These are phyloP conservation scores for human (Homo sapiens) DNA, from an alignment of 2,113 vertebrate genomes.

Conservation along the genomic window GRCh38 chr2:20014501-20015000, in stretches of 20 bases:
- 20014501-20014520: neutral
- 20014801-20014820: neutral
- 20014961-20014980: neutral
- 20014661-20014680: neutral
- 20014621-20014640: neutral
- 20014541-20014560: neutral
- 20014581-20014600: neutral
- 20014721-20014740: neutral
- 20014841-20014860: neutral
- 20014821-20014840: neutral
- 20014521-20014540: neutral
- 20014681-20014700: neutral
- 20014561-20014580: neutral
- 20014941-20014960: neutral
- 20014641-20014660: neutral
- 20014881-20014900: neutral
- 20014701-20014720: neutral
- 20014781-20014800: neutral
- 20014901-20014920: neutral
- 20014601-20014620: neutral
- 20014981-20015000: neutral
- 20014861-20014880: neutral
- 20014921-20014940: neutral
- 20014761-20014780: neutral
- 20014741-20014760: neutral